Conservation (phyloP, 1,140 invertebrate species). For the Aphaenogaster rudis region DNA sequence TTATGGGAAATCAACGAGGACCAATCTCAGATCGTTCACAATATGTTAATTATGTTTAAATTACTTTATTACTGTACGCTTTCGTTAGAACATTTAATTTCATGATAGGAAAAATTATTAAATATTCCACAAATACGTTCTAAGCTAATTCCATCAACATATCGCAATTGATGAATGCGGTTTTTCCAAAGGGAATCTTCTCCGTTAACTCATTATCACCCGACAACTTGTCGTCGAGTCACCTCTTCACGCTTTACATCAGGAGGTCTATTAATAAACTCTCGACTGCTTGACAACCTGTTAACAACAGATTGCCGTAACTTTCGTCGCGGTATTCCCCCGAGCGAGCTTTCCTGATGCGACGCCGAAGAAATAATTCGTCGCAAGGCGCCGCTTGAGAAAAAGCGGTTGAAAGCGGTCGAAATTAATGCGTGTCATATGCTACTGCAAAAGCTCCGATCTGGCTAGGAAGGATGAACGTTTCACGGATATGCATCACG, state of each 20-base stretch:
- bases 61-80: neutral
- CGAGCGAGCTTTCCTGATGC: neutral
- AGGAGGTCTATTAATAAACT: slow-evolving; percentile 39
- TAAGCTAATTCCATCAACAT: neutral
- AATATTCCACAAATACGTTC: neutral
- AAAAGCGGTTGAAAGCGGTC: neutral
- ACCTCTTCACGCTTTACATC: neutral
- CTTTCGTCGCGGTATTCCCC: slow-evolving; percentile 32
- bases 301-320: slow-evolving; percentile 47
- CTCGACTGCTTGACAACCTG: slow-evolving; percentile 37
- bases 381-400: neutral
- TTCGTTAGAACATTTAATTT: neutral
- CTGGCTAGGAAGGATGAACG: neutral
- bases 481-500: slow-evolving; percentile 37
- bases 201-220: slow-evolving; percentile 33
- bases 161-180: neutral
- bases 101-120: neutral
- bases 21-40: neutral
- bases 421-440: slow-evolving; percentile 38
- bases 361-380: slow-evolving; percentile 17
- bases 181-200: neutral
- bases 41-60: neutral
- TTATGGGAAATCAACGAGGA: neutral
- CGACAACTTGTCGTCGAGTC: slow-evolving; percentile 5
- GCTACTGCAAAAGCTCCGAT: slow-evolving; percentile 33